A percentile compares a stretch with the other conserved stretches of the same genome.
phyloP scores from a whole-genome alignment of 2,113 vertebrate species.

The Anser brachyrhynchus region DNA sequence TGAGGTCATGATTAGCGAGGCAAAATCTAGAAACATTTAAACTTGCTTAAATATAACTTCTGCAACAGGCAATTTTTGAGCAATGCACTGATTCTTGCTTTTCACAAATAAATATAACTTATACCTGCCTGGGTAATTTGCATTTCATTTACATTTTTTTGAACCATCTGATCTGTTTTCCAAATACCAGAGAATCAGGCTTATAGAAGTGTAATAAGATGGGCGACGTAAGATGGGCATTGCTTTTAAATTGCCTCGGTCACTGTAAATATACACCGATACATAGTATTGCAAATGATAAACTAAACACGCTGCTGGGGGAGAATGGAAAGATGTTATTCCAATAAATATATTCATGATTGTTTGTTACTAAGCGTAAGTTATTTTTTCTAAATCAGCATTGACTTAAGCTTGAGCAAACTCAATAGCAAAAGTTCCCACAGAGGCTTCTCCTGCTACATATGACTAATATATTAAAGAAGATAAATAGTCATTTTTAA shows the following conservation, averaged over 20 bases:
- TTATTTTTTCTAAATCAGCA: slow-evolving; percentile 55
- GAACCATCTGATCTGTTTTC: neutral
- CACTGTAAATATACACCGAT: slow-evolving; percentile 31
- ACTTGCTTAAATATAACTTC: slow-evolving; percentile 1
- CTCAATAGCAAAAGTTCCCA: slow-evolving; percentile 11
- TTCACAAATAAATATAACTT: neutral
- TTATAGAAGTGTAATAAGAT: slow-evolving; percentile 29
- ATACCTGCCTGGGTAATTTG: slow-evolving; percentile 3
- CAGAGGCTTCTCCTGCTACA: slow-evolving; percentile 24
- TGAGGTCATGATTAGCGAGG: slow-evolving; percentile 76
- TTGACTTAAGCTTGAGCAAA: slow-evolving; percentile 51
- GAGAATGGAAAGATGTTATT: slow-evolving; percentile 42
- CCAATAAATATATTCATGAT: slow-evolving; percentile 64
- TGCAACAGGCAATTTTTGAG: neutral
- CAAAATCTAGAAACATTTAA: slow-evolving; percentile 67
- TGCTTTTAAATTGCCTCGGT: slow-evolving; percentile 54
- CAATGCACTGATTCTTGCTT: neutral
- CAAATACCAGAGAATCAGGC: neutral
- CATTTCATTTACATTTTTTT: slow-evolving; percentile 46
- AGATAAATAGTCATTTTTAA: slow-evolving; percentile 68
- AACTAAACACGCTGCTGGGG: neutral
- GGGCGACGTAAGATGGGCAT: slow-evolving; percentile 9
- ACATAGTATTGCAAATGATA: neutral
- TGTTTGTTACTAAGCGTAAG: slow-evolving; percentile 41
- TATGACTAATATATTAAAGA: slow-evolving; percentile 49